Evolutionary conservation across 2,113 vertebrate species (phyloP), one percentile per base, ranked within the genome.

Genomic region (Gulo gulo): DNA sequence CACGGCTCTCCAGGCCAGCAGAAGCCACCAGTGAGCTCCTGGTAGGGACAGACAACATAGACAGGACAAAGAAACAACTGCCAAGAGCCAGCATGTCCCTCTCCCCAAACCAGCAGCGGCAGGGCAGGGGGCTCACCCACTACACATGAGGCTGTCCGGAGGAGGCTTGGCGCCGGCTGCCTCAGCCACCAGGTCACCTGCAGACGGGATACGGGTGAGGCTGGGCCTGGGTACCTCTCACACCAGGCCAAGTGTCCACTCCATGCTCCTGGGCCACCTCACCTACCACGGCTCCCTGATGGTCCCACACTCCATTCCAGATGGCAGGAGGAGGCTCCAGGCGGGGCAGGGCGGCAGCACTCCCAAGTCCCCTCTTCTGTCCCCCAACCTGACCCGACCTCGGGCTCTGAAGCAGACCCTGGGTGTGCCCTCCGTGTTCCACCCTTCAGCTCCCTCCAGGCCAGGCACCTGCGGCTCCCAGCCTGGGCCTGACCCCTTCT

Each of bases 91-190:
- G 11, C 34, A 4, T 2, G 1, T 9, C n/a, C 15, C 4, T 13
- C n/a, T 34, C 55, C 34, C 29, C 1, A 29, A 16, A 15, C 34
- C 23, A 6, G 18, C 9, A 65, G 23, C 7, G 13, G 67, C 2
- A 8, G 63, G 20, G 95, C 5, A 16, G 21, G 16, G 63, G 7
- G 94, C 99, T 99, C 98, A 99, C 99, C 99, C 99, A 2, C 99
- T 99, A 97, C 99, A 99, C 98, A 99, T 99, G 97, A 99, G 98
- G 69, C 99, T 99, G 94, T 99, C 99, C 11, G 99, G 99, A 24
- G 98, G 96, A 1, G 99, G 98, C 95, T 99, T 99, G 67, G 98
- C 99, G 89, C 97, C 97, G 7, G 98, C 98, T 36, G 97, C 97
- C 67, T 99, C 99, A n/a, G 98, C 98, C 50, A 98, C 98, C 86